Conservation (phyloP, 1,140 invertebrate genomes). For the Drosophila prosaltans region DNA sequence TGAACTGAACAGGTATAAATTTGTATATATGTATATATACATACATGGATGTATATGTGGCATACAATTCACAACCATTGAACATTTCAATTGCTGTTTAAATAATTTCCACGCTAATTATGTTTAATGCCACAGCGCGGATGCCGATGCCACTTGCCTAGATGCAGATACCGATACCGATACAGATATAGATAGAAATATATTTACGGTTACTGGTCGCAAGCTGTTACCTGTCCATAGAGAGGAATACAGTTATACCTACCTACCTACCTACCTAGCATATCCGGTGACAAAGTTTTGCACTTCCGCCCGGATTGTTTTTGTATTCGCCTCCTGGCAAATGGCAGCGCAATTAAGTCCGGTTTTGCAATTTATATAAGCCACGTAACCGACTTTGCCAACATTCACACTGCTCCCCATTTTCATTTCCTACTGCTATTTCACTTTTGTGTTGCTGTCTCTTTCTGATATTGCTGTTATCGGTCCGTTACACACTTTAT, state of each 20-base stretch:
- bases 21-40: too few relatives aligned
- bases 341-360: conserved; percentile 51
- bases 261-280: conserved; percentile 4
- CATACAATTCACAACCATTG: conserved; percentile 9
- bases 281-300: conserved; percentile 59
- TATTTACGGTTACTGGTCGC: conserved; percentile 17
- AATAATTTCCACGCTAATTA: conserved; percentile 61
- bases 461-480: conserved; percentile 67
- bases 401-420: background rate
- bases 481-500: conserved; percentile 56
- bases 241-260: background rate
- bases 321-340: conserved; percentile 29
- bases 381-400: conserved; percentile 18
- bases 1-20: too few relatives aligned
- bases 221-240: conserved; percentile 37
- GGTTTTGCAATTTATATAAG: conserved; percentile 58
- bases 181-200: background rate
- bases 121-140: conserved; percentile 34
- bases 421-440: background rate
- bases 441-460: background rate
- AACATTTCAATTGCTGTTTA: conserved; percentile 49
- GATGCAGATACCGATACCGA: background rate
- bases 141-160: background rate
- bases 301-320: conserved; percentile 45
- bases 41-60: conserved; percentile 9